Evolutionary conservation across 2,888 invertebrate genomes (phyloP).

Genomic region (Steromphala cineraria): DNA sequence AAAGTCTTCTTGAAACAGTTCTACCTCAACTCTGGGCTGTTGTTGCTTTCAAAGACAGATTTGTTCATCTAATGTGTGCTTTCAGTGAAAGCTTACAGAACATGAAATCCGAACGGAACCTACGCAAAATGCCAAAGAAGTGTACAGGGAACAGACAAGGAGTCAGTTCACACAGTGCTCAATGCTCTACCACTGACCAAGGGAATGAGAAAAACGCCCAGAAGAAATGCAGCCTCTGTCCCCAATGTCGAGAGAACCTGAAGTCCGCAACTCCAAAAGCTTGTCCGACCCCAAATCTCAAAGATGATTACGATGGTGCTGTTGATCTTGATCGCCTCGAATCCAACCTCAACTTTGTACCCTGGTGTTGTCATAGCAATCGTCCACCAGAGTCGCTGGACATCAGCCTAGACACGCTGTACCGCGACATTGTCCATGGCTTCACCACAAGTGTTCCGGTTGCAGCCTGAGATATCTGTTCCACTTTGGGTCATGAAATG

Average conservation of each 20-base stretch:
- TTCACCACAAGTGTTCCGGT: background rate
- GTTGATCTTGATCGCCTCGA: background rate
- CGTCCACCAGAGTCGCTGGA: background rate
- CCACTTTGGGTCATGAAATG: too few relatives aligned
- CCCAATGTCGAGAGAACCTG: background rate
- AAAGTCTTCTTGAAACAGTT: background rate
- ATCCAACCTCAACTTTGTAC: background rate
- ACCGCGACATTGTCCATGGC: background rate
- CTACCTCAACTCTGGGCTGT: conserved; percentile 13
- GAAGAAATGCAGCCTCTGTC: background rate
- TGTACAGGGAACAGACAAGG: background rate
- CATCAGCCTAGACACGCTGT: background rate
- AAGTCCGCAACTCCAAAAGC: background rate
- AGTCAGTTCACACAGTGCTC: background rate
- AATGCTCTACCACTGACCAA: background rate
- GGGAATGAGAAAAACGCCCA: background rate
- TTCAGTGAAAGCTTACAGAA: background rate
- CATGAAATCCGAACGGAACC: background rate
- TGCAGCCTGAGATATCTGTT: background rate
- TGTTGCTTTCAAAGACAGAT: background rate
- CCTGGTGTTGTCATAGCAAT: background rate
- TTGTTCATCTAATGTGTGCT: conserved; percentile 7
- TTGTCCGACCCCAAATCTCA: background rate
- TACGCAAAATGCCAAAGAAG: background rate
- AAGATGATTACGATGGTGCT: background rate